Evolutionary conservation across 64 coral and sea anemone species (phyloP), one percentile per base, ranked within the genome.

Genomic region (Montipora capricornis): DNA sequence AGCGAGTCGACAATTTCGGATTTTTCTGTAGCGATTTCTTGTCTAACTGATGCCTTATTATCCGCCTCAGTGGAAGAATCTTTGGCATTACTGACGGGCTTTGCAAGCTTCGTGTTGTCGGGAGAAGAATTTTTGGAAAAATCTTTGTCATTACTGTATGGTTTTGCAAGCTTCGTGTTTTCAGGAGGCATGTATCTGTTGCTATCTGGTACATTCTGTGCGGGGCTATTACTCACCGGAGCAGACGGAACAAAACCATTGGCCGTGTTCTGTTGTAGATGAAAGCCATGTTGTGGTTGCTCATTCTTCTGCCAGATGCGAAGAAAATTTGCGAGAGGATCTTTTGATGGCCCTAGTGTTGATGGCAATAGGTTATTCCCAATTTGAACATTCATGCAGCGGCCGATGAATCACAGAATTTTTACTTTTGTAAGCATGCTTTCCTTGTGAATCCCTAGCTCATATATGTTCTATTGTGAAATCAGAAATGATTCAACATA

Each of bases 11-110:
- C 82, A 24, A 86, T 86, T 49, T 71, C 44, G 10, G 61, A 64
- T 48, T 86, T 86, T 49, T 86, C 44, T 86, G 70, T 86, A 8
- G 62, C 82, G 49, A 86, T 86, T 86, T 86, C 82, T 19, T 71
- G 44, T 37, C 49, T 73, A 50, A 86, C 20, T 2, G 62, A 71
- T 50, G 82, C 19, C 71, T 70, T 71, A 16, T 71, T 71, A 19
- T 71, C 44, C 20, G 50, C 12, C 17, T 49, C 67, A 70, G 44
- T 68, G 5, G 60, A 66, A 16, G 37, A 13, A 68, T 68, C 60
- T 47, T 67, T 67, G n/a, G 66, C 44, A 4, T 67, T 83, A 37
- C 37, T 37, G 37, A 37, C 37, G 37, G 37, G 37, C 37, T 37
- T 37, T 37, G 37, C 37, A 37, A 37, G 37, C 37, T 37, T 37